Conservation (phyloP, 2,888 invertebrate species). For the Synergus laeviventris region DNA sequence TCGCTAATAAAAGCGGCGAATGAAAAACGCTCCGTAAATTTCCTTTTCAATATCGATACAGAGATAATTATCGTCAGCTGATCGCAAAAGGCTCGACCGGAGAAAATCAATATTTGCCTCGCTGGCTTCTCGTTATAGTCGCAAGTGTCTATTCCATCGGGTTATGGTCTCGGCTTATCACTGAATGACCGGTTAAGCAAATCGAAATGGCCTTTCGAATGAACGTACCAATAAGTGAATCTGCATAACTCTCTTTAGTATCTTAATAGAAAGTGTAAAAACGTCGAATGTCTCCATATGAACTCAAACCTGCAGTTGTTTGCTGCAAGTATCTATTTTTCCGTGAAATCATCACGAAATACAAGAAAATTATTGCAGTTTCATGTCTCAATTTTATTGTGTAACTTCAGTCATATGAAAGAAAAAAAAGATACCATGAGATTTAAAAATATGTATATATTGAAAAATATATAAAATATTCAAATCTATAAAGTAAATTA, state of each 20-base stretch:
- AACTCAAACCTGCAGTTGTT: background rate
- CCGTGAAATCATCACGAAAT: background rate
- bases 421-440: too few species aligned
- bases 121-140: slow-evolving; percentile 27
- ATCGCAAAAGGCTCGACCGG: slow-evolving; percentile 1
- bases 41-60: slow-evolving; percentile 25
- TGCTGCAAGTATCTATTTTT: background rate
- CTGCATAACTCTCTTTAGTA: slow-evolving; percentile 31
- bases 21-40: slow-evolving; percentile 27
- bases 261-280: slow-evolving; percentile 35
- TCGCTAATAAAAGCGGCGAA: slow-evolving; percentile 19
- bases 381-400: too few species aligned
- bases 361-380: background rate
- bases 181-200: slow-evolving; percentile 38
- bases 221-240: slow-evolving; percentile 28
- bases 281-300: background rate
- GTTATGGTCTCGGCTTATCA: slow-evolving; percentile 35
- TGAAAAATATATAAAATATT: too few species aligned
- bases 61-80: slow-evolving; percentile 35
- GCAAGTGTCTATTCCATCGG: slow-evolving; percentile 31
- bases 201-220: slow-evolving; percentile 32
- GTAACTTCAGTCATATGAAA: too few species aligned
- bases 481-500: too few species aligned
- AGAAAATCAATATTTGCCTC: slow-evolving; percentile 39
- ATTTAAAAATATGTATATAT: too few species aligned